phyloP scores from a whole-genome alignment of 2,797 vertebrate genomes.

The Cuniculus paca region DNA sequence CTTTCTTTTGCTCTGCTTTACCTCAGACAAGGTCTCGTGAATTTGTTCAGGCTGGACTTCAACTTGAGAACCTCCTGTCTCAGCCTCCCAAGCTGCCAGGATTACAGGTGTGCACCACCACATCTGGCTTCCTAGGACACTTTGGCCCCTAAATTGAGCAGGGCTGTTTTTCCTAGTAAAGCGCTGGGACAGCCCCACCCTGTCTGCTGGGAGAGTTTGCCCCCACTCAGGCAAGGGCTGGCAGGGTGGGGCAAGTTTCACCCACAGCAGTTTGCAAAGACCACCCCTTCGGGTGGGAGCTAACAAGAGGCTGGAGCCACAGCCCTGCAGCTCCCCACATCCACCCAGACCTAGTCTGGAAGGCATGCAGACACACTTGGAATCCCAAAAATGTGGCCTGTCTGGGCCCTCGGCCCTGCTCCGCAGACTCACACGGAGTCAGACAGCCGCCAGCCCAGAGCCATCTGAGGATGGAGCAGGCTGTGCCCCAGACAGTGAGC shows the following conservation, averaged over 20 bases:
- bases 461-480: not conserved
- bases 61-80: not conserved
- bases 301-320: not conserved
- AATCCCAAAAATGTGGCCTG: constrained; percentile 77
- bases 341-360: not conserved
- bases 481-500: not conserved
- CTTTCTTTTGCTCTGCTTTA: not conserved
- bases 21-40: not conserved
- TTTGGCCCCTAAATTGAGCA: not conserved
- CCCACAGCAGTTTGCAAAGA: not conserved
- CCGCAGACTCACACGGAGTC: not conserved
- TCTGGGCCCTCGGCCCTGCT: constrained; percentile 51
- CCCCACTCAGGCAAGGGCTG: not conserved
- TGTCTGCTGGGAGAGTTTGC: not conserved
- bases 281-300: not conserved
- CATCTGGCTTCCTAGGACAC: not conserved
- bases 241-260: not conserved
- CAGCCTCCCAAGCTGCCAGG: not conserved
- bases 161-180: not conserved
- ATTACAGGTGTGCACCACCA: not conserved
- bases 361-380: constrained; percentile 61
- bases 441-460: not conserved
- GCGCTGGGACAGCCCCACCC: not conserved
- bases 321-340: not conserved
- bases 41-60: not conserved